phyloP scores from a whole-genome alignment of 2,113 vertebrate species.

The Aleadryas rufinucha region DNA sequence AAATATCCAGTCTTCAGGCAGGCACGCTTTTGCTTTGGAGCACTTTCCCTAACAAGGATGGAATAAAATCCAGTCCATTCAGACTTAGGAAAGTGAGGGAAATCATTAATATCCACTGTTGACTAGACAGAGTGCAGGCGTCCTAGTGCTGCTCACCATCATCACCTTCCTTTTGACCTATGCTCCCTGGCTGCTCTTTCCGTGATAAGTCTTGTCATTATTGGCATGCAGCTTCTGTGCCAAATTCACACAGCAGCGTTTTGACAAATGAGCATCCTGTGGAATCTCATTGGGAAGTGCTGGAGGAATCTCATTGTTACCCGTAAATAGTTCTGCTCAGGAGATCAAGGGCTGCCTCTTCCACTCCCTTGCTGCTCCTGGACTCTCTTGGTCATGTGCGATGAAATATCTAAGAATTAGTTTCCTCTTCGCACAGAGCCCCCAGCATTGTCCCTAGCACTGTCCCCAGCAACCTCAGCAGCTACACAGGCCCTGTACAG shows the following conservation, averaged over 20 bases:
- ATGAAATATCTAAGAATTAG: neutral
- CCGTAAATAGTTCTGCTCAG: neutral
- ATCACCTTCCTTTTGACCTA: conserved; percentile 3
- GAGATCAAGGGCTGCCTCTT: neutral
- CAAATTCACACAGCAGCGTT: neutral
- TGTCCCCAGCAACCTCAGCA: neutral
- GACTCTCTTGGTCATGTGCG: neutral
- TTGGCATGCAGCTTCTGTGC: neutral
- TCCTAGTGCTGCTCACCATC: neutral
- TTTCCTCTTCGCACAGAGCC: neutral
- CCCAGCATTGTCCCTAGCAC: neutral
- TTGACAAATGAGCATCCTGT: conserved; percentile 27
- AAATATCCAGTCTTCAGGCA: neutral
- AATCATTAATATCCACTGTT: neutral
- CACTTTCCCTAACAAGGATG: neutral
- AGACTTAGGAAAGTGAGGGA: neutral
- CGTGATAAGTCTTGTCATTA: neutral
- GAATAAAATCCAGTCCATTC: neutral
- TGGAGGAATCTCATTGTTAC: neutral
- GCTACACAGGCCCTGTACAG: neutral
- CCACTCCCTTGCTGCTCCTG: rapidly evolving
- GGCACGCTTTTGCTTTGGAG: neutral
- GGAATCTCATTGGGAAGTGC: neutral
- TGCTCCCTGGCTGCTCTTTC: neutral
- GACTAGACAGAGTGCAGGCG: neutral